Percentiles rank a stretch among this genome's conserved stretches.
Conservation (phyloP, 2,797 vertebrate genomes). For the Natrix natrix region DNA sequence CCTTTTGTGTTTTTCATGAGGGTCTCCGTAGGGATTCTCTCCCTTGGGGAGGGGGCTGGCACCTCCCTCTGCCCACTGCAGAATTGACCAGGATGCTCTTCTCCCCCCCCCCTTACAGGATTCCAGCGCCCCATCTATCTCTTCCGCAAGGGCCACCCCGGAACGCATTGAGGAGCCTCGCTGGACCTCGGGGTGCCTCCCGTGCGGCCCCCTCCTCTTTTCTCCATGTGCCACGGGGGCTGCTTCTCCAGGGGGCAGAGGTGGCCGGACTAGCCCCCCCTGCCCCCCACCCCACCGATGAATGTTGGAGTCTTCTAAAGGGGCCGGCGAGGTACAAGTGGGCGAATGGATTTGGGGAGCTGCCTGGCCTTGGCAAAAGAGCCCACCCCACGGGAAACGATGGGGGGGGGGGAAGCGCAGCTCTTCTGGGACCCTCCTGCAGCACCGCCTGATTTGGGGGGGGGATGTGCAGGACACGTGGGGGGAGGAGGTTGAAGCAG, state of each 20-base stretch:
- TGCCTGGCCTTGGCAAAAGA: neutral
- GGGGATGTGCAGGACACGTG: too few species aligned
- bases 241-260: slow-evolving; percentile 6
- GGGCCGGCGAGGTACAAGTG: neutral
- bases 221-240: slow-evolving; percentile 26
- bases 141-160: slow-evolving; percentile 78
- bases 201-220: slow-evolving; percentile 26
- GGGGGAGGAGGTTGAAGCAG: neutral
- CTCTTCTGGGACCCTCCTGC: neutral
- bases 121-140: slow-evolving; percentile 82
- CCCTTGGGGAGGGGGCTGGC: too few species aligned
- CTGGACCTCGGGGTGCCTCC: slow-evolving; percentile 19
- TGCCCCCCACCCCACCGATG: neutral
- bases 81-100: too few species aligned
- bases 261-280: fast-evolving
- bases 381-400: too few species aligned
- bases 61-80: too few species aligned
- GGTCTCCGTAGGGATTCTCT: too few species aligned
- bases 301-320: neutral
- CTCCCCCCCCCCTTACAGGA: slow-evolving; percentile 60
- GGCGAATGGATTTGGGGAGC: neutral
- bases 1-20: too few species aligned
- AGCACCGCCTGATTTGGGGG: neutral
- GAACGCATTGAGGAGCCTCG: slow-evolving; percentile 49
- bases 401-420: neutral